These are phyloP conservation scores for Calcarius lapponicus DNA, from an alignment of 2,797 vertebrate genomes.

Conservation along the genomic window DNA sequence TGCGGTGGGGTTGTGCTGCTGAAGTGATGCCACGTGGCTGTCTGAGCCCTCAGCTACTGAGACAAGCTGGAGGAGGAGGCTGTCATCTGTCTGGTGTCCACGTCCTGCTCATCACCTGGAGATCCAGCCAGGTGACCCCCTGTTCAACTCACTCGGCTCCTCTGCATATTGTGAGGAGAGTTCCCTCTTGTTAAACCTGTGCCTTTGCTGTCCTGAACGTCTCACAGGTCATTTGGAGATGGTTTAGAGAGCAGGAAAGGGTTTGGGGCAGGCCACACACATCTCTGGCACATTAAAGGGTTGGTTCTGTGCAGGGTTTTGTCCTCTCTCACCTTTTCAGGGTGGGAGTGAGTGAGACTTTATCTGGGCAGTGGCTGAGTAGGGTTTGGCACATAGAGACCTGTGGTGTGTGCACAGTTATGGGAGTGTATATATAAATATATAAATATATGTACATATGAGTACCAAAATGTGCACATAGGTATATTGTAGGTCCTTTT, in stretches of 20 bases:
- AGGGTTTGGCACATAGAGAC: rapidly evolving
- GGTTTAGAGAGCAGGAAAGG: background rate
- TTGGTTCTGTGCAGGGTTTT: background rate
- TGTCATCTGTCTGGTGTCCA: slow-evolving; percentile 27
- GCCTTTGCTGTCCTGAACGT: rapidly evolving
- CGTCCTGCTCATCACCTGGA: background rate
- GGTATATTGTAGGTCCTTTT: background rate
- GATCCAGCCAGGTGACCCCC: background rate
- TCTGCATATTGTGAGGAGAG: background rate
- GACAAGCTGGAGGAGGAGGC: background rate
- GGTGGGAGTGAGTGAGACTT: background rate
- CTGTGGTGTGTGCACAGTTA: background rate
- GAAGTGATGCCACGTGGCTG: background rate
- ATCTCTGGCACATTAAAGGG: rapidly evolving
- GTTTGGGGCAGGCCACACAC: rapidly evolving
- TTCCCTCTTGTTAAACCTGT: background rate
- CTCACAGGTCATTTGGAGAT: background rate
- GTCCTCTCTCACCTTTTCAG: background rate
- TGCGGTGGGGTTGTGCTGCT: background rate
- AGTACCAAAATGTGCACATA: background rate
- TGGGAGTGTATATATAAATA: rapidly evolving
- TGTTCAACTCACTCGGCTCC: background rate
- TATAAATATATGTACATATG: rapidly evolving
- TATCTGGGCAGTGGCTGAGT: rapidly evolving
- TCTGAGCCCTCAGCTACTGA: background rate